Evolutionary conservation across 2,888 invertebrate genomes (phyloP).

Genomic region (Venusia cambrica): DNA sequence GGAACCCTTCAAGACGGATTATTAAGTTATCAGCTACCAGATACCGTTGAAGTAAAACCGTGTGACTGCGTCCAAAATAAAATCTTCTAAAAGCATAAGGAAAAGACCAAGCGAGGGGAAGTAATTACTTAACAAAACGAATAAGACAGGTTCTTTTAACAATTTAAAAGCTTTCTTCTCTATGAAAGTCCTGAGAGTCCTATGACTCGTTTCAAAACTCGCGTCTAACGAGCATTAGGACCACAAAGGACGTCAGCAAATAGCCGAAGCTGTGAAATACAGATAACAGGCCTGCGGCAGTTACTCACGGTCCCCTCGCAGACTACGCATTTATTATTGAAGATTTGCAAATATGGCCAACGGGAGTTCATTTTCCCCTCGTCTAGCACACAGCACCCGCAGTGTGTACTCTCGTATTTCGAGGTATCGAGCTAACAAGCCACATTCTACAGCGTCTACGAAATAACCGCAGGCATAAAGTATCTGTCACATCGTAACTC

Average conservation of each 20-base stretch:
- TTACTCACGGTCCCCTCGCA: slow-evolving; percentile 40
- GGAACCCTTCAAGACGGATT: slow-evolving; percentile 1
- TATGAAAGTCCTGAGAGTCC: slow-evolving; percentile 2
- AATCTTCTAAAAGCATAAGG: background rate
- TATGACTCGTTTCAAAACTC: slow-evolving; percentile 12
- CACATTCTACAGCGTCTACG: slow-evolving; percentile 34
- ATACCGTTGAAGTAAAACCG: background rate
- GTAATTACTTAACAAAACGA: slow-evolving; percentile 1
- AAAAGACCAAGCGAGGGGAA: too few relatives aligned
- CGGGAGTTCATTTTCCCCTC: slow-evolving; percentile 47
- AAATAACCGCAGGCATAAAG: slow-evolving; percentile 49
- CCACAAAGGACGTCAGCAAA: slow-evolving; percentile 21
- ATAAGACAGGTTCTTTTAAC: slow-evolving; percentile 1
- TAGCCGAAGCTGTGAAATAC: slow-evolving; percentile 44
- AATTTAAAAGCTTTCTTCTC: slow-evolving; percentile 3
- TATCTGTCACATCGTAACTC: slow-evolving; percentile 48
- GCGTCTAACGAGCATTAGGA: slow-evolving; percentile 10
- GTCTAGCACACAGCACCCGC: slow-evolving; percentile 36
- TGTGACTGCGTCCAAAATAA: slow-evolving; percentile 3
- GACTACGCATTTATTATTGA: slow-evolving; percentile 64
- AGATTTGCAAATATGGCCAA: slow-evolving; percentile 60
- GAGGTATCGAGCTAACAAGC: slow-evolving; percentile 38
- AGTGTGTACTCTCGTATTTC: slow-evolving; percentile 18
- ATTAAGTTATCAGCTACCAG: background rate
- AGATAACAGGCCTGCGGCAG: slow-evolving; percentile 49